Evolutionary conservation across 2,797 vertebrate genomes (phyloP).

Genomic region (Sebastes kiyomatsui): DNA sequence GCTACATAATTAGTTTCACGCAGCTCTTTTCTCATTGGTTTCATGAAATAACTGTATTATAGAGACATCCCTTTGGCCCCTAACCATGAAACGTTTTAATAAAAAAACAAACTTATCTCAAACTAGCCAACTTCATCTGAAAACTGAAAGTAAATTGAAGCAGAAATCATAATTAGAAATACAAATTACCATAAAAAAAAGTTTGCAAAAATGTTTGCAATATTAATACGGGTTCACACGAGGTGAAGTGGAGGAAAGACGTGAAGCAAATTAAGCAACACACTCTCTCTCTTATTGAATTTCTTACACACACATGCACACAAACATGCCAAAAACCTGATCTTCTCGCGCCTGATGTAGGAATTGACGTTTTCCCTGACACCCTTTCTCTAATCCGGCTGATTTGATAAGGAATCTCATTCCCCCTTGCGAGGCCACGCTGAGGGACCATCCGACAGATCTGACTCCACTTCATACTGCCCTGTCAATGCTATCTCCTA

Average conservation of each 20-base stretch:
- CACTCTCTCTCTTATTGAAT: background rate
- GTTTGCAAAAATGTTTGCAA: background rate
- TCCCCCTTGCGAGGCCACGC: slow-evolving; percentile 48
- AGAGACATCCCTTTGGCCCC: background rate
- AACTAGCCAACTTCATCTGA: slow-evolving; percentile 2
- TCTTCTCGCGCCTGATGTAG: slow-evolving; percentile 43
- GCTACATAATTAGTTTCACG: slow-evolving; percentile 1
- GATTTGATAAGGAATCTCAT: slow-evolving; percentile 82
- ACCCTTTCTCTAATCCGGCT: slow-evolving; percentile 73
- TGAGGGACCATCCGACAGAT: slow-evolving; percentile 75
- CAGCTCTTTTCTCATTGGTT: background rate
- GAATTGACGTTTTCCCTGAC: slow-evolving; percentile 67
- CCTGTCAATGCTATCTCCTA: slow-evolving; percentile 84
- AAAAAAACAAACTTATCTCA: slow-evolving; percentile 4
- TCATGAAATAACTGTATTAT: background rate
- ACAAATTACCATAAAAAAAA: slow-evolving; percentile 4
- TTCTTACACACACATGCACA: slow-evolving; percentile 16
- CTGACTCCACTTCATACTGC: slow-evolving; percentile 78
- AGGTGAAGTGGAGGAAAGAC: background rate
- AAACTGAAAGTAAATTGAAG: slow-evolving; percentile 20
- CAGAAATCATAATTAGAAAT: slow-evolving; percentile 36
- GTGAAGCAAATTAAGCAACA: background rate
- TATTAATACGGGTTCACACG: background rate
- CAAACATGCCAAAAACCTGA: slow-evolving; percentile 29
- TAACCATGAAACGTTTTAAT: slow-evolving; percentile 25